Percentiles rank a stretch among this genome's conserved stretches.
Evolutionary conservation across 2,113 vertebrate genomes (phyloP).

Genomic region (Chauna torquata): DNA sequence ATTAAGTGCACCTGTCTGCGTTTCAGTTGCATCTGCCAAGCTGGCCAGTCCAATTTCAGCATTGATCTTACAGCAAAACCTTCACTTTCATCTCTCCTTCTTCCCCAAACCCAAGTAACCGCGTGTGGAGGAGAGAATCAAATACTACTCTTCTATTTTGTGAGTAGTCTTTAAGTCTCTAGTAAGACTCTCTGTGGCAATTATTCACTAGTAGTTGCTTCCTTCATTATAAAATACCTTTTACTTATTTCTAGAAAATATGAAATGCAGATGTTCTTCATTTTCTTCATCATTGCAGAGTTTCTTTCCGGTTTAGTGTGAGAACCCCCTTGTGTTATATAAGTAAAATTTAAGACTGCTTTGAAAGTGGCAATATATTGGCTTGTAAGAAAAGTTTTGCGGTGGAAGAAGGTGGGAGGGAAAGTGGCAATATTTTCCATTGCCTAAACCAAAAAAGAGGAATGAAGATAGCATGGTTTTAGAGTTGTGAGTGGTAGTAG

Average conservation of each 20-base stretch:
- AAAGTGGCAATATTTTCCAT: constrained; percentile 66
- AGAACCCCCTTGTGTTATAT: background rate
- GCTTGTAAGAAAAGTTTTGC: background rate
- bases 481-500: constrained; percentile 6
- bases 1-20: background rate
- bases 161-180: background rate
- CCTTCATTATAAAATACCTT: background rate
- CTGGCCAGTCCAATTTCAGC: background rate
- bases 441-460: constrained; percentile 62
- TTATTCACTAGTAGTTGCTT: background rate
- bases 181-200: background rate
- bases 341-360: background rate
- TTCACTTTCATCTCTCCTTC: background rate
- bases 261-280: background rate
- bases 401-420: background rate
- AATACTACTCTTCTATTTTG: background rate
- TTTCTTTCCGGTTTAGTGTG: background rate
- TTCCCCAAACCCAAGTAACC: background rate
- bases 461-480: constrained; percentile 46
- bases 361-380: background rate
- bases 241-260: background rate
- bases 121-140: background rate
- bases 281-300: background rate
- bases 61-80: background rate
- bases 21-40: background rate